Evolutionary conservation across 2,113 vertebrate species (phyloP).

Genomic region (Sander lucioperca): DNA sequence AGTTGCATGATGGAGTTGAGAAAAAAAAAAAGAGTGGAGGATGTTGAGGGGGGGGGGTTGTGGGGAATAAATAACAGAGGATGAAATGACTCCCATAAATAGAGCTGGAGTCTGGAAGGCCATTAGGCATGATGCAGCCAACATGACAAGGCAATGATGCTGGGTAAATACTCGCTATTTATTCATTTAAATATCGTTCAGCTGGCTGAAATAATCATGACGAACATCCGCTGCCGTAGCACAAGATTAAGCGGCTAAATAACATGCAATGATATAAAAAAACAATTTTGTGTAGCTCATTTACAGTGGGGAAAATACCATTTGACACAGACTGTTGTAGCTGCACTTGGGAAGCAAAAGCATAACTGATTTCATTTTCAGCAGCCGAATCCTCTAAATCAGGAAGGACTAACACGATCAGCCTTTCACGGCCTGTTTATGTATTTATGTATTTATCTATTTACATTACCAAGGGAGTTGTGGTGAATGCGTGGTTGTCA

Average conservation of each 20-base stretch:
- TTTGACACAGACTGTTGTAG: constrained; percentile 62
- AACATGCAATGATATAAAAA: constrained; percentile 67
- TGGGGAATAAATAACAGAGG: constrained; percentile 93
- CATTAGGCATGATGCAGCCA: constrained; percentile 87
- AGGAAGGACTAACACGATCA: constrained; percentile 70
- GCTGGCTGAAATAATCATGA: constrained; percentile 69
- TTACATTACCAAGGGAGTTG: constrained; percentile 73
- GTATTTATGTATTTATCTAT: constrained; percentile 83
- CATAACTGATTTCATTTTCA: constrained; percentile 75
- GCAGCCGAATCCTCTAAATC: constrained; percentile 59
- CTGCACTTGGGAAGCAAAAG: constrained; percentile 46
- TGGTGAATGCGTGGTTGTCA: constrained; percentile 64
- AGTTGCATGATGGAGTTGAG: constrained; percentile 89
- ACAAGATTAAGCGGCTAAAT: constrained; percentile 77
- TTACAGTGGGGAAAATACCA: constrained; percentile 62
- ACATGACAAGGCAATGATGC: constrained; percentile 92
- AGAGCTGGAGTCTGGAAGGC: constrained; percentile 86
- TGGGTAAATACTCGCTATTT: constrained; percentile 92
- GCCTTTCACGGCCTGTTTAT: constrained; percentile 77
- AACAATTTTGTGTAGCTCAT: constrained; percentile 73
- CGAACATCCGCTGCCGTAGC: constrained; percentile 62
- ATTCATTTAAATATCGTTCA: constrained; percentile 86
- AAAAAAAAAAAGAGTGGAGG: constrained; percentile 36
- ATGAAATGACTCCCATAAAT: constrained; percentile 91
- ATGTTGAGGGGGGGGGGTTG: constrained; percentile 58